Percentiles rank a stretch among this genome's conserved stretches.
phyloP scores from a whole-genome alignment of 1,140 invertebrate genomes.

The Idris sp. region DNA sequence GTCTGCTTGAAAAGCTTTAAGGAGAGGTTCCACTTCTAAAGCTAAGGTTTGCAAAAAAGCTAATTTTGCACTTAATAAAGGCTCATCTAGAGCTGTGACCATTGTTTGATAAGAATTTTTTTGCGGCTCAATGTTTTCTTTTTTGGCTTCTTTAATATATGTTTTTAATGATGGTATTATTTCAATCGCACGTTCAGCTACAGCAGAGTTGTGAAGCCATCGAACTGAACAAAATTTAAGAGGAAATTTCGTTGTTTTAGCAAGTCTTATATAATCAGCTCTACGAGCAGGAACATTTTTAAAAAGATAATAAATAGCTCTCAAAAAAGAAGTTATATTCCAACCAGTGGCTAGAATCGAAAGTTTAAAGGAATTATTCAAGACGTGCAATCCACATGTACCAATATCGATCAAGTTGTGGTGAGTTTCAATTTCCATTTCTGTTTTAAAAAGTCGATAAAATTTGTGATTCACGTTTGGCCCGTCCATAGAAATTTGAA shows the following conservation, averaged over 20 bases:
- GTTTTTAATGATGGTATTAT: constrained; percentile 18
- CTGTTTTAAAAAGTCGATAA: constrained; percentile 2
- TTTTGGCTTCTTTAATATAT: constrained; percentile 11
- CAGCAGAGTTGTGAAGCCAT: constrained; percentile 23
- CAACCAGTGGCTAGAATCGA: constrained; percentile 40
- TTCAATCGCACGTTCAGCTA: constrained; percentile 28
- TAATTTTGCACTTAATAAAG: constrained; percentile 38
- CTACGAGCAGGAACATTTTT: constrained; percentile 50
- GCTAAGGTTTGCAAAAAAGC: constrained; percentile 53
- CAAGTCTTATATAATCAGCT: constrained; percentile 21
- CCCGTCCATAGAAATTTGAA: constrained; percentile 40
- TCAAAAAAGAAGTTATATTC: constrained; percentile 47
- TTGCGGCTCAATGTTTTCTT: constrained; percentile 11
- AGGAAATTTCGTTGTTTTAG: constrained; percentile 10
- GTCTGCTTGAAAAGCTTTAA: constrained; percentile 42
- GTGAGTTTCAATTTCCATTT: constrained; percentile 1
- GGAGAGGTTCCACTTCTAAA: constrained; percentile 44
- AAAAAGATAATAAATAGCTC: constrained; percentile 57
- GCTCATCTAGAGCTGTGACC: constrained; percentile 1
- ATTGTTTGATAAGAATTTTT: constrained; percentile 11
- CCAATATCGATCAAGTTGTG: constrained; percentile 15
- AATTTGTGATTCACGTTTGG: constrained; percentile 28
- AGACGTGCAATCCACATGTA: constrained; percentile 8
- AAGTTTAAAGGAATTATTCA: constrained; percentile 15
- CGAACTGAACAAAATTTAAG: constrained; percentile 28